Evolutionary conservation across 2,113 vertebrate genomes (phyloP), one percentile per base, ranked within the genome.

Genomic region (Sinocyclocheilus anshuiensis): DNA sequence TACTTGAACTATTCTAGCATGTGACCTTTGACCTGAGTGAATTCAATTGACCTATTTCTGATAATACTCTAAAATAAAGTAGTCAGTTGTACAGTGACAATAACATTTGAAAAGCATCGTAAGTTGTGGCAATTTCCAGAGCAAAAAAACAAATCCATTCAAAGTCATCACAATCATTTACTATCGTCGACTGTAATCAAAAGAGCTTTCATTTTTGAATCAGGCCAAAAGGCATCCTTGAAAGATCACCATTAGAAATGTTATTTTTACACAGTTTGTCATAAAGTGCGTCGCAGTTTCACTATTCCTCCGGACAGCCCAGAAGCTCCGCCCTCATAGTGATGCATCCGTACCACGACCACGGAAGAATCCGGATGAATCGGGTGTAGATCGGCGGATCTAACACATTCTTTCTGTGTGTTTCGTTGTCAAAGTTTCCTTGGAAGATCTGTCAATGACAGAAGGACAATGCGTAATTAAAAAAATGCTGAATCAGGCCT

Each of bases 341-440:
- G 92, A 97, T 97, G 78, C 96, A 94, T 48, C 96, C 95, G 0
- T 97, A 97, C 96, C 96, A 97, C 0, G 96, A 97, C 96, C 96
- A 97, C 0, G 96, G 96, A 24, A 97, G 92, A 89, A 97, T 96
- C 89, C 96, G 92, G 86, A 97, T 15, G 36, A 95, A 93, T 50
- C 94, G 93, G 6, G 96, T 93, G 0, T 93, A 92, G 91, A 97
- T 96, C 0, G 96, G 95, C 0, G 96, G 96, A n/a, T 96, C 95
- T 0, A 97, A 94, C 83, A 95, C 94, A 0, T 97, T 97, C 93
- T 97, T 97, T 84, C 96, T 96, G 93, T 97, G 96, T 0, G 96
- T 97, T 77, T 97, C 96, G 0, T 97, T 97, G 93, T 97, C 96
- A 65, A 96, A 96, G 89, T 97, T 97, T 50, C 96, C 96, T 90